A percentile compares a stretch with the other conserved stretches of the same genome.
phyloP scores from a whole-genome alignment of 2,888 invertebrate species.

The Eristalis pertinax region DNA sequence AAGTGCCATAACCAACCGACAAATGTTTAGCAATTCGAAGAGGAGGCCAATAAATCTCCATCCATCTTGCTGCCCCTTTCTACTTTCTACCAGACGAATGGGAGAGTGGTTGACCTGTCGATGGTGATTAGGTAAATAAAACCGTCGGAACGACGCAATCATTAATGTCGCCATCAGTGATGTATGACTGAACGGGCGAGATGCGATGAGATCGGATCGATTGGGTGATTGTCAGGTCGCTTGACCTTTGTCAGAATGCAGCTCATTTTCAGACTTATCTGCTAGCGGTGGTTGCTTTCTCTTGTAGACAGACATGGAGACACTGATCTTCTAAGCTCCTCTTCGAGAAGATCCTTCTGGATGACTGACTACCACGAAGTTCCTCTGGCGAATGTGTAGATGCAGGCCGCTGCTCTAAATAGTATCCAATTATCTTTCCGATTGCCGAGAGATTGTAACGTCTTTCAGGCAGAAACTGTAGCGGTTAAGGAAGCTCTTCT shows the following conservation, averaged over 20 bases:
- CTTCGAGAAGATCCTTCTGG: too few relatives aligned
- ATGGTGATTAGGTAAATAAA: background rate
- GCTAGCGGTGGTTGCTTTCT: too few relatives aligned
- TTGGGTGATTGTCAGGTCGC: background rate
- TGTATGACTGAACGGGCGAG: background rate
- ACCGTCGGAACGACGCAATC: background rate
- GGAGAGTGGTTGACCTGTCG: background rate
- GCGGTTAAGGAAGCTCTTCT: too few relatives aligned
- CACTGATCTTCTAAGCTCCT: too few relatives aligned
- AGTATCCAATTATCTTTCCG: too few relatives aligned
- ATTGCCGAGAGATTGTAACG: too few relatives aligned
- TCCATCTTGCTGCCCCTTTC: background rate
- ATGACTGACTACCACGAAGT: too few relatives aligned
- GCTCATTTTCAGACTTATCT: background rate
- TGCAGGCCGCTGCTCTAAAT: too few relatives aligned
- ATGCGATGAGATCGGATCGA: background rate
- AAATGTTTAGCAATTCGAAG: constrained; percentile 1
- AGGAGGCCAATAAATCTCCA: background rate
- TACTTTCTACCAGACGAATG: background rate
- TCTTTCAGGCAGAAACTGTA: too few relatives aligned
- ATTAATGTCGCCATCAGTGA: background rate
- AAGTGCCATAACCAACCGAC: background rate
- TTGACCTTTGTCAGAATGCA: background rate
- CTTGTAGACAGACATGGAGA: too few relatives aligned
- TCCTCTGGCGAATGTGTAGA: too few relatives aligned